Conservation (phyloP, 2,113 vertebrate species). For the Corythoichthys intestinalis region DNA sequence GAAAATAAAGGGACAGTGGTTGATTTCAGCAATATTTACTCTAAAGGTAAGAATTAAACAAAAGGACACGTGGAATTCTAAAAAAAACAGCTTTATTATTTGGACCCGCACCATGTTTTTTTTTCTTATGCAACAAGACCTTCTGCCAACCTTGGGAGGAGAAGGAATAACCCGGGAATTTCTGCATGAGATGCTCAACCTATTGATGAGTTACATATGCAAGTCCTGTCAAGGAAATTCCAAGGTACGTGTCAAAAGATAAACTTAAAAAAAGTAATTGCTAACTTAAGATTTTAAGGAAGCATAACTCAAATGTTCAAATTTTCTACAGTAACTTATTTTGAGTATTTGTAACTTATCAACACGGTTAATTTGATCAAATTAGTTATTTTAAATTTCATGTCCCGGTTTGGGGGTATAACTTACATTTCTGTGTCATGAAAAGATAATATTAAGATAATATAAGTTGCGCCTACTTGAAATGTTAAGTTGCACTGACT, state of each 20-base stretch:
- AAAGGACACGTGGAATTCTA: background rate
- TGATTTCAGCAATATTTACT: slow-evolving; percentile 61
- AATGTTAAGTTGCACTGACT: too few relatives aligned
- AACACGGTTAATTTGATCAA: too few relatives aligned
- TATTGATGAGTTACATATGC: slow-evolving; percentile 64
- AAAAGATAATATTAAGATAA: too few relatives aligned
- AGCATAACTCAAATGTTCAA: too few relatives aligned
- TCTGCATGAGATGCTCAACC: slow-evolving; percentile 63
- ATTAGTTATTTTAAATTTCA: too few relatives aligned
- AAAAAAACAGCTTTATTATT: background rate
- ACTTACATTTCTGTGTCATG: too few relatives aligned
- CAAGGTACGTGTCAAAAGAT: slow-evolving; percentile 49
- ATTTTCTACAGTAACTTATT: too few relatives aligned
- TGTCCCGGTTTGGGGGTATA: too few relatives aligned
- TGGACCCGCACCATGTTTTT: background rate
- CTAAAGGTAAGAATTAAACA: slow-evolving; percentile 49
- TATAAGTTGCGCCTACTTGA: too few relatives aligned
- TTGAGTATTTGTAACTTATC: too few relatives aligned
- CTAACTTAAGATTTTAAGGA: too few relatives aligned
- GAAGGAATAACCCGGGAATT: slow-evolving; percentile 54
- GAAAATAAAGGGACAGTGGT: slow-evolving; percentile 2
- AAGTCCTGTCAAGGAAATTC: slow-evolving; percentile 58
- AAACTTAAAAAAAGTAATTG: too few relatives aligned
- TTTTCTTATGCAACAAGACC: slow-evolving; percentile 36
- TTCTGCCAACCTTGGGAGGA: slow-evolving; percentile 58